A percentile compares a stretch with the other conserved stretches of the same genome.
These are phyloP conservation scores for human DNA, from an alignment of 2,113 vertebrate species.

Conservation along the genomic window GRCh38 chr3:186355001-186355500, in stretches of 20 bases:
- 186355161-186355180: too few relatives aligned
- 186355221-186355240: not conserved
- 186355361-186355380: not conserved
- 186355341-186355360: not conserved
- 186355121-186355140: not conserved
- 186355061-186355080: not conserved
- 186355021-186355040: not conserved
- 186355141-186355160: not conserved
- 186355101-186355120: not conserved
- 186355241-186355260: not conserved
- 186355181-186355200: not conserved
- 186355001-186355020: not conserved
- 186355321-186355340: not conserved
- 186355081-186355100: not conserved
- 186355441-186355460: too few relatives aligned
- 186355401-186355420: not conserved
- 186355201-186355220: not conserved
- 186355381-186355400: not conserved
- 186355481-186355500: not conserved
- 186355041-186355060: not conserved
- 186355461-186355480: not conserved
- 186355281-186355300: not conserved
- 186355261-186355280: not conserved
- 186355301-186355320: too few relatives aligned
- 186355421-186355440: not conserved